Conservation (phyloP, 1,140 invertebrate species). For the Hestina assimilis region DNA sequence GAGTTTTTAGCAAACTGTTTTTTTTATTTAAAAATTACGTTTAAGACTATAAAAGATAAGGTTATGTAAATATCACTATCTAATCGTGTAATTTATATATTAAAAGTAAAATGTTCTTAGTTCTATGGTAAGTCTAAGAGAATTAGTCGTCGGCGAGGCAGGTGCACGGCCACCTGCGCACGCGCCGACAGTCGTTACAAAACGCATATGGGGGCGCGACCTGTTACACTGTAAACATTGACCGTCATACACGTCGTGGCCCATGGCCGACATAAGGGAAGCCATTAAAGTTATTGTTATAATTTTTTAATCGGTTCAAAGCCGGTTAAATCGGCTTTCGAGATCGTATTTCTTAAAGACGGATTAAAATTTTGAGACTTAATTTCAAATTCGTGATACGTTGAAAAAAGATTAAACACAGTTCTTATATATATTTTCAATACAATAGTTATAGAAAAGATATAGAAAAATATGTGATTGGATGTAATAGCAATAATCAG, state of each 20-base stretch:
- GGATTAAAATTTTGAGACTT: not conserved
- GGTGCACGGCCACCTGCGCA: slow-evolving; percentile 68
- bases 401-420: not conserved
- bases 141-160: slow-evolving; percentile 46
- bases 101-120: slow-evolving; percentile 40
- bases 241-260: slow-evolving; percentile 37
- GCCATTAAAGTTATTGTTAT: slow-evolving; percentile 47
- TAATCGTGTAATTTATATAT: not conserved
- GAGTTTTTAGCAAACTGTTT: too few species aligned
- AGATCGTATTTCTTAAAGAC: not conserved
- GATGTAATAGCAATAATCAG: too few species aligned
- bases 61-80: not conserved
- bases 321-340: slow-evolving; percentile 9
- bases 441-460: too few species aligned
- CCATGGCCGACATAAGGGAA: slow-evolving; percentile 52
- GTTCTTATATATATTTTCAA: too few species aligned
- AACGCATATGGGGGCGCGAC: slow-evolving; percentile 46
- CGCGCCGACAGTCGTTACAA: slow-evolving; percentile 66
- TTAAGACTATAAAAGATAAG: not conserved
- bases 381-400: not conserved
- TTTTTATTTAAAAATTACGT: not conserved
- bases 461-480: too few species aligned
- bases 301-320: slow-evolving; percentile 20
- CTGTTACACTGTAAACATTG: slow-evolving; percentile 48
- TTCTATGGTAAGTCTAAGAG: slow-evolving; percentile 47